phyloP scores from a whole-genome alignment of 2,797 vertebrate genomes.

The Sebastolobus altivelis region DNA sequence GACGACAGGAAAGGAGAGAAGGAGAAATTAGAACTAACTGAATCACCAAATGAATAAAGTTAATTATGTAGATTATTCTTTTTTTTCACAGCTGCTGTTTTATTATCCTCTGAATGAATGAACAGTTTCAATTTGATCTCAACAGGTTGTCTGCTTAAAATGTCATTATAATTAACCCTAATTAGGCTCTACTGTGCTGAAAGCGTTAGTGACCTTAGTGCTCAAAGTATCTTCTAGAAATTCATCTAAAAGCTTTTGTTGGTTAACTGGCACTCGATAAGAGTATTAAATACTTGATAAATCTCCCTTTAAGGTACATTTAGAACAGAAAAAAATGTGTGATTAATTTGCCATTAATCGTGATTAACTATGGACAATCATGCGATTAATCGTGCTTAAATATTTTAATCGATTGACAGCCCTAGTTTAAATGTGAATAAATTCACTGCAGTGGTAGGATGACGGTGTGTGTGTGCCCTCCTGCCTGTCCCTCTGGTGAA shows the following conservation, averaged over 20 bases:
- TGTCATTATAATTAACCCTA: slow-evolving; percentile 19
- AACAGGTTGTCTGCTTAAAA: slow-evolving; percentile 3
- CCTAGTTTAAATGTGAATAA: neutral
- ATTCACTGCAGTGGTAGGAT: neutral
- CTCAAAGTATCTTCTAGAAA: neutral
- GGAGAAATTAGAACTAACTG: neutral
- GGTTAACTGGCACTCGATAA: neutral
- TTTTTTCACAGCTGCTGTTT: neutral
- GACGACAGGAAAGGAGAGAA: slow-evolving; percentile 37
- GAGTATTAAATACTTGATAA: no score
- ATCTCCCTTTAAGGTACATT: no score
- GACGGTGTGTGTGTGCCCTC: neutral
- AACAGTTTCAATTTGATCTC: slow-evolving; percentile 9
- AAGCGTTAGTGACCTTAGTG: neutral
- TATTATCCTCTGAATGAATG: neutral
- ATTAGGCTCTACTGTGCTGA: slow-evolving; percentile 1
- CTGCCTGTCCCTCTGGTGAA: slow-evolving; percentile 16
- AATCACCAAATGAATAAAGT: neutral
- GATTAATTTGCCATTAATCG: no score
- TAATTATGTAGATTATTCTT: neutral
- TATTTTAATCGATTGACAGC: no score
- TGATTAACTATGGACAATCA: no score
- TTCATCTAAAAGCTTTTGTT: slow-evolving; percentile 15
- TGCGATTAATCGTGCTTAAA: no score
- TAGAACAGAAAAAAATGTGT: no score